These are phyloP conservation scores for Zaprionus inermis DNA, from an alignment of 1,140 invertebrate species.

Conservation along the genomic window DNA sequence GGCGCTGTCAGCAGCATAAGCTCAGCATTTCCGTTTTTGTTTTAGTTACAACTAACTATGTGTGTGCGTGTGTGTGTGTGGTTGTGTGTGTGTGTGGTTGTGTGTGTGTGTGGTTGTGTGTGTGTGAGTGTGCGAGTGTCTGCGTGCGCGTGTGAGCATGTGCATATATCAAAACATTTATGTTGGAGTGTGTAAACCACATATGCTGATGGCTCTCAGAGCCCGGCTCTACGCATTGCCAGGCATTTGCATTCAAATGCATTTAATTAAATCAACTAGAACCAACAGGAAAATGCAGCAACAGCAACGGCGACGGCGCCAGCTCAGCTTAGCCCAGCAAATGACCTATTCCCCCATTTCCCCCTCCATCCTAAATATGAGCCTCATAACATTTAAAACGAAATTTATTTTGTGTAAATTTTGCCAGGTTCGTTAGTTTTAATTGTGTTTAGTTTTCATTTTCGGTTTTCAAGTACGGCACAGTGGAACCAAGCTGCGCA, in stretches of 20 bases:
- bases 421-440: slow-evolving; percentile 79
- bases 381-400: slow-evolving; percentile 77
- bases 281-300: slow-evolving; percentile 75
- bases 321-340: slow-evolving; percentile 28
- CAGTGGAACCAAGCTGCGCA: slow-evolving; percentile 11
- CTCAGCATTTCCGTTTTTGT: slow-evolving; percentile 74
- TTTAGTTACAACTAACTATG: slow-evolving; percentile 67
- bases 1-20: slow-evolving; percentile 76
- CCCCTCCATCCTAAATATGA: slow-evolving; percentile 48
- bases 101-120: slow-evolving; percentile 10
- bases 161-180: slow-evolving; percentile 54
- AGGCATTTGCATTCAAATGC: slow-evolving; percentile 79
- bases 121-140: slow-evolving; percentile 6
- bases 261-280: slow-evolving; percentile 81
- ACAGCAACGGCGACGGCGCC: slow-evolving; percentile 45
- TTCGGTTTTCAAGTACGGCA: slow-evolving; percentile 33
- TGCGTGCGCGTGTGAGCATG: slow-evolving; percentile 14
- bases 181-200: slow-evolving; percentile 57
- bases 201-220: slow-evolving; percentile 64
- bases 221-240: slow-evolving; percentile 63
- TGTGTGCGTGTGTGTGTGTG: slow-evolving; percentile 11
- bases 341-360: slow-evolving; percentile 29
- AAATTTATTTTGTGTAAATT: slow-evolving; percentile 80
- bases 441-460: slow-evolving; percentile 80
- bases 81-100: slow-evolving; percentile 8